Evolutionary conservation across 2,888 invertebrate species (phyloP).

Genomic region (Polyploca ridens): DNA sequence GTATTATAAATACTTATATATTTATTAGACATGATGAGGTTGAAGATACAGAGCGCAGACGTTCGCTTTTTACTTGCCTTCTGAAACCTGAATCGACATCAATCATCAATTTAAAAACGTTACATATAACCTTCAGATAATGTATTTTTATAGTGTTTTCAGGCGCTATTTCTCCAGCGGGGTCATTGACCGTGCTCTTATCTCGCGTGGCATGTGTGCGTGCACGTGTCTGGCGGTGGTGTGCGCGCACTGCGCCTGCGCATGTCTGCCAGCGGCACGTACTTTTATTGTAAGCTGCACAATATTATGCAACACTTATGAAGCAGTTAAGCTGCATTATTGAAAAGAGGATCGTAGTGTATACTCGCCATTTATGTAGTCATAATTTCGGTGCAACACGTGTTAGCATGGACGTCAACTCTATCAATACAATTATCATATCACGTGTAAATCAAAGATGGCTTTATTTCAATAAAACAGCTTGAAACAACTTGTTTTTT

Average conservation of each 20-base stretch:
- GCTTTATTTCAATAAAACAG: no score
- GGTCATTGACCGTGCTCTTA: conserved; percentile 76
- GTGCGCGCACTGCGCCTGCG: conserved; percentile 55
- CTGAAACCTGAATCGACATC: not conserved
- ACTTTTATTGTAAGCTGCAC: conserved; percentile 54
- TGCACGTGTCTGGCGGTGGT: conserved; percentile 48
- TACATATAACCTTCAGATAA: conserved; percentile 39
- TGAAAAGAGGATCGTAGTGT: conserved; percentile 50
- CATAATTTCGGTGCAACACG: conserved; percentile 8
- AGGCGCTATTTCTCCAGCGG: conserved; percentile 71
- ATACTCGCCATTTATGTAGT: conserved; percentile 28
- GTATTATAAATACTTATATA: conserved; percentile 38
- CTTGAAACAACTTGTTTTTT: no score
- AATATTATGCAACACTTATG: conserved; percentile 71
- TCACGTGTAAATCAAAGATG: no score
- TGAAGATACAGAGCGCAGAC: not conserved
- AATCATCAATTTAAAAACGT: conserved; percentile 27
- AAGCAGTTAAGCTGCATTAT: conserved; percentile 59
- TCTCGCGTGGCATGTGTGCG: conserved; percentile 62
- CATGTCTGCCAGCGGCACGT: conserved; percentile 44
- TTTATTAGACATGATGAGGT: not conserved
- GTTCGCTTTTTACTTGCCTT: not conserved
- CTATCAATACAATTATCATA: no score
- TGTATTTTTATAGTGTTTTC: conserved; percentile 66
- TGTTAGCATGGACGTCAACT: no score